These are phyloP conservation scores for Buathra laborator DNA, from an alignment of 2,888 invertebrate species.

Conservation along the genomic window DNA sequence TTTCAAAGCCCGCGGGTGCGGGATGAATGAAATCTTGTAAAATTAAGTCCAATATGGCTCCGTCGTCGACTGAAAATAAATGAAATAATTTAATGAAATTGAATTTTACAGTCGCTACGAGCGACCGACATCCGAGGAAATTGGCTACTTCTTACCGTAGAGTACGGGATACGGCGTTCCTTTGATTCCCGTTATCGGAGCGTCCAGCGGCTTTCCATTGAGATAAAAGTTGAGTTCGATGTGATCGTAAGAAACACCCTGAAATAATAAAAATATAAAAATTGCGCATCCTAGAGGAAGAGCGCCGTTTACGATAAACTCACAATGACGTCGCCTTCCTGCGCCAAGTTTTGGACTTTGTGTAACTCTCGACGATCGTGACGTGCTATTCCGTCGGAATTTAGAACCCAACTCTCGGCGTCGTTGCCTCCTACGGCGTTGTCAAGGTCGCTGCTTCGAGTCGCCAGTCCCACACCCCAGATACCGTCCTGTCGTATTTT, in stretches of 20 bases:
- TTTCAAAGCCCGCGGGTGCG: constrained; percentile 95
- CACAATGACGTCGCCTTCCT: constrained; percentile 97
- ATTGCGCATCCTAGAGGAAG: background rate
- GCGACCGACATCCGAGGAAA: background rate
- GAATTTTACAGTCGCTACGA: background rate
- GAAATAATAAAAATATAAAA: constrained; percentile 73
- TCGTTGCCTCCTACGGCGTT: constrained; percentile 93
- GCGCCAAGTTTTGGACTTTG: constrained; percentile 87
- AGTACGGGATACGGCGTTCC: constrained; percentile 96
- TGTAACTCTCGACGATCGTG: constrained; percentile 92
- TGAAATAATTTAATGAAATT: constrained; percentile 3
- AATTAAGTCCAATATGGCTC: constrained; percentile 98
- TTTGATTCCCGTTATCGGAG: constrained; percentile 94
- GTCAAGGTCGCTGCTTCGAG: constrained; percentile 94
- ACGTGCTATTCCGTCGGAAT: constrained; percentile 94
- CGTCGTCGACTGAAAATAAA: constrained; percentile 95
- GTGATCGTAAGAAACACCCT: constrained; percentile 98
- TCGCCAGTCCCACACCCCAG: constrained; percentile 98
- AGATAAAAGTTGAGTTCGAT: constrained; percentile 97
- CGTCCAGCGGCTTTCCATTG: constrained; percentile 95
- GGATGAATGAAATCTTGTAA: constrained; percentile 95
- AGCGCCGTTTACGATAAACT: constrained; percentile 73
- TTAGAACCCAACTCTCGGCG: constrained; percentile 96
- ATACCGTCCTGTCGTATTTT: constrained; percentile 98
- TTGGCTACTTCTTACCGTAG: constrained; percentile 89